Conservation (phyloP, 2,888 invertebrate species). For the Cephonodes hylas region DNA sequence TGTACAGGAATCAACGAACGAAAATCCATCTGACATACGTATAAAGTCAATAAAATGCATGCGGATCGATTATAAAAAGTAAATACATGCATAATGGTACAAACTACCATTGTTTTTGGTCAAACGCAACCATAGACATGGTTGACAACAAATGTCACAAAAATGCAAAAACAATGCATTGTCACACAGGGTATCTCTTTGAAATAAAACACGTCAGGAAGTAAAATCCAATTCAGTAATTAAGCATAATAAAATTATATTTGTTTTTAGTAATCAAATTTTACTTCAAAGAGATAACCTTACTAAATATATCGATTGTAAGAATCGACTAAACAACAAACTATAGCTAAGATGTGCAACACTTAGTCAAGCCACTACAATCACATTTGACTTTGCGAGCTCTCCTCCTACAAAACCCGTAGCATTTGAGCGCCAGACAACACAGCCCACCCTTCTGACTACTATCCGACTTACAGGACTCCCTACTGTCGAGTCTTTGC, state of each 20-base stretch:
- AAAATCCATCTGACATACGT: constrained; percentile 18
- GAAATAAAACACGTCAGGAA: constrained; percentile 9
- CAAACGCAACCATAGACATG: constrained; percentile 18
- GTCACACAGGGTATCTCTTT: constrained; percentile 15
- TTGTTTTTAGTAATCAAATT: neutral
- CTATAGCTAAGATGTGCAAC: constrained; percentile 47
- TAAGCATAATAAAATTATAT: neutral
- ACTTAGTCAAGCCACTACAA: constrained; percentile 55
- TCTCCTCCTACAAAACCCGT: constrained; percentile 66
- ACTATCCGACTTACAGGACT: constrained; percentile 63
- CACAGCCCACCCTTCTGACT: constrained; percentile 60
- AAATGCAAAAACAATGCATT: constrained; percentile 29
- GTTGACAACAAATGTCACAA: constrained; percentile 21
- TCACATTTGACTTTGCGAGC: constrained; percentile 58
- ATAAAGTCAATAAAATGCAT: constrained; percentile 30
- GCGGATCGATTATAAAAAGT: constrained; percentile 25
- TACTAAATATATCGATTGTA: constrained; percentile 17
- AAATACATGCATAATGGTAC: constrained; percentile 39
- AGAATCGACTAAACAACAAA: constrained; percentile 17
- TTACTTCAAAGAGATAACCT: constrained; percentile 19
- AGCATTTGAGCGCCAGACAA: constrained; percentile 68
- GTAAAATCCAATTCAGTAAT: neutral
- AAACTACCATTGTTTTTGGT: constrained; percentile 35
- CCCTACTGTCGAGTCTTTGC: constrained; percentile 61
- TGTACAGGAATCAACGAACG: constrained; percentile 8